Evolutionary conservation across 1,140 invertebrate species (phyloP), one percentile per base, ranked within the genome.

Genomic region (Euwallacea fornicatus): DNA sequence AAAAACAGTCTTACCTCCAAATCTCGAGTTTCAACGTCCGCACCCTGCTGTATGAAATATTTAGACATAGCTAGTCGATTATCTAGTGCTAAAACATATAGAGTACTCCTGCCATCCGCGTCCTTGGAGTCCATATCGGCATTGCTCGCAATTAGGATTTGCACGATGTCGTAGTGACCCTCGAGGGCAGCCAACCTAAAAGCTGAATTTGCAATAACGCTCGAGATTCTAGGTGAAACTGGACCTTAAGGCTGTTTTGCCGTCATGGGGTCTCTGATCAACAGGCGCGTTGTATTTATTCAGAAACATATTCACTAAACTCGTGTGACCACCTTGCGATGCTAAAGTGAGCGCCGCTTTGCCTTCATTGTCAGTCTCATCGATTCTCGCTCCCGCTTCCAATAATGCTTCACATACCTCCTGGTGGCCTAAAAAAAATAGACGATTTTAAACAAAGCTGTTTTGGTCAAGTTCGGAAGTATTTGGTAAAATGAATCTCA

Each of bases 341-440:
- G 96, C 95, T 13, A 98, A 84, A 80, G 96, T 90, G 9, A 98
- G 82, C 0, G 96, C 90, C 0, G 93, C 93, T 83, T 96, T 95
- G 2, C 95, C 96, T 78, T 98, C 96, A 82, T 97, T 97, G 81
- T 98, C 96, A 7, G 91, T 88, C 78, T 96, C 94, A 76, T 95
- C 93, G 2, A 96, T 89, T 79, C 94, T 90, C 0, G 95, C 95
- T 0, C 95, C 95, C n/a, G 93, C 93, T 78, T 97, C 94, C 0
- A 97, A 80, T 15, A 98, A 82, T 8, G 92, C 89, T 72, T 94
- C 89, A 75, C 93, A 93, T 21, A 97, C 95, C 76, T 95, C 93
- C 66, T 88, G 83, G 81, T 98, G 95, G 42, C 88, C 85, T 86
- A 59, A 47, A 72, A n/a, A 62, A 73, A 33, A 33, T 33, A 33